phyloP scores from a whole-genome alignment of 2,797 vertebrate species.

The Pagetopsis macropterus region DNA sequence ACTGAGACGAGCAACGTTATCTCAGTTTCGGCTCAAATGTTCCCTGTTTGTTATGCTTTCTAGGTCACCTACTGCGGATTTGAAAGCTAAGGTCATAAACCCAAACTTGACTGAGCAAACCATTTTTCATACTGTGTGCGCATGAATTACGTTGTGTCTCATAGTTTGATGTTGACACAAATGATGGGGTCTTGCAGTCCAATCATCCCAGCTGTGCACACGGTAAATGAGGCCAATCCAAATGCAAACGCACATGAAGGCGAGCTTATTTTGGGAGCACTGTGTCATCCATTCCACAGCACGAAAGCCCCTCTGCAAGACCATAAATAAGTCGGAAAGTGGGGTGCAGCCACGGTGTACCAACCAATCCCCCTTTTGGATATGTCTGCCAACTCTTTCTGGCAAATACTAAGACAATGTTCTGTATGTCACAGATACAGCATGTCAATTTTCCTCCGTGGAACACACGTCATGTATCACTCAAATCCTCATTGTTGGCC shows the following conservation, averaged over 20 bases:
- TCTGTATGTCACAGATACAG: slow-evolving; percentile 30
- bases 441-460: not conserved
- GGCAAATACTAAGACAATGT: slow-evolving; percentile 19
- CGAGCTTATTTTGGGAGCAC: slow-evolving; percentile 70
- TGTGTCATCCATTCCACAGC: slow-evolving; percentile 69
- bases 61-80: slow-evolving; percentile 40
- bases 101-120: slow-evolving; percentile 26
- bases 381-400: slow-evolving; percentile 37
- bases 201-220: slow-evolving; percentile 78
- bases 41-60: slow-evolving; percentile 38
- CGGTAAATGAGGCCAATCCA: slow-evolving; percentile 73
- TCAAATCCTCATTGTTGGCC: slow-evolving; percentile 3
- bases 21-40: slow-evolving; percentile 9
- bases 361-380: slow-evolving; percentile 27
- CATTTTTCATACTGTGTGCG: slow-evolving; percentile 25
- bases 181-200: slow-evolving; percentile 63
- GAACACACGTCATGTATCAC: slow-evolving; percentile 15
- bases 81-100: slow-evolving; percentile 48
- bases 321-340: slow-evolving; percentile 58
- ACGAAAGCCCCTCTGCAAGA: slow-evolving; percentile 62
- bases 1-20: slow-evolving; percentile 29
- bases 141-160: slow-evolving; percentile 51
- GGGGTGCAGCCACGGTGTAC: slow-evolving; percentile 41
- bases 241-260: slow-evolving; percentile 64
- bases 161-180: slow-evolving; percentile 71